Evolutionary conservation across 2,888 invertebrate genomes (phyloP).

Genomic region (Xanthia icteritia): DNA sequence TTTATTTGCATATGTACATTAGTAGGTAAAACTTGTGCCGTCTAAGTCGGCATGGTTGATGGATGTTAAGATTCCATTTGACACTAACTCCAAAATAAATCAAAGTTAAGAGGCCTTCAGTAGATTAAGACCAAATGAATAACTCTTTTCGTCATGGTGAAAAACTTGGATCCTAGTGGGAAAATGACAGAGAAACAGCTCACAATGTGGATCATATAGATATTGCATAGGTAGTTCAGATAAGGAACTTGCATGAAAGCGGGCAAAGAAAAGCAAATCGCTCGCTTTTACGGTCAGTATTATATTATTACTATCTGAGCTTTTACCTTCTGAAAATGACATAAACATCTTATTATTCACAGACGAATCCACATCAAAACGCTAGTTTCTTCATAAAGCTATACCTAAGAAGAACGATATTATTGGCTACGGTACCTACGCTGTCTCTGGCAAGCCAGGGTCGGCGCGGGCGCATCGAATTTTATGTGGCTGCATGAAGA

Average conservation of each 20-base stretch:
- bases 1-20: too few species aligned
- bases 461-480: slow-evolving; percentile 50
- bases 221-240: background rate
- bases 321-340: background rate
- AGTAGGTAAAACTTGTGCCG: too few species aligned
- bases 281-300: too few species aligned
- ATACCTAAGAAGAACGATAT: slow-evolving; percentile 22
- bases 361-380: background rate
- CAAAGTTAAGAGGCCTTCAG: too few species aligned
- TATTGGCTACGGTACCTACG: slow-evolving; percentile 26
- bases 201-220: background rate
- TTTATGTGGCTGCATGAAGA: slow-evolving; percentile 79
- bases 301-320: too few species aligned
- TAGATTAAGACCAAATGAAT: background rate
- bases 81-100: too few species aligned
- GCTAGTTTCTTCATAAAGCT: background rate
- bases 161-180: background rate
- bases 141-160: background rate
- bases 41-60: too few species aligned
- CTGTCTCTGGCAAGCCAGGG: slow-evolving; percentile 39
- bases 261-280: background rate
- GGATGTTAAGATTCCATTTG: too few species aligned
- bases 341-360: background rate
- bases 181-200: background rate
- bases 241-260: background rate